phyloP scores from a whole-genome alignment of 2,113 vertebrate genomes.

The Cettia cetti region DNA sequence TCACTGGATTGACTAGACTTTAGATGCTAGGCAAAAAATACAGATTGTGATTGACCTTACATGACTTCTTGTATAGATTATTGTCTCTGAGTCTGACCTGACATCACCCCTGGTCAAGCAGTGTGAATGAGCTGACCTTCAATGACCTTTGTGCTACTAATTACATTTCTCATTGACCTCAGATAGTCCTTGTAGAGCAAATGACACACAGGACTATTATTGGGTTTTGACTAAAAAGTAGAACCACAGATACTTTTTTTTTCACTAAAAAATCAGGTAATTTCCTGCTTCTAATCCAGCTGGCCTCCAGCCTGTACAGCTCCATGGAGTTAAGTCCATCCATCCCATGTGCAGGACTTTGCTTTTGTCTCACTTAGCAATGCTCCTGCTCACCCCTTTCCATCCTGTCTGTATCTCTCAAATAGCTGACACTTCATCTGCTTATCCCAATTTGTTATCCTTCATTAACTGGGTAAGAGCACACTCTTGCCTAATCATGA shows the following conservation, averaged over 20 bases:
- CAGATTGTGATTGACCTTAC: not conserved
- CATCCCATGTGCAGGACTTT: not conserved
- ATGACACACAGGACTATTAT: not conserved
- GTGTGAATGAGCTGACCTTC: not conserved
- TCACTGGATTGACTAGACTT: not conserved
- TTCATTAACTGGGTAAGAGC: not conserved
- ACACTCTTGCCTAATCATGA: not conserved
- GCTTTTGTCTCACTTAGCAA: not conserved
- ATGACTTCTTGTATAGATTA: not conserved
- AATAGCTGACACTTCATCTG: not conserved
- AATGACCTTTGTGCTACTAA: not conserved
- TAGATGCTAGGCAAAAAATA: not conserved
- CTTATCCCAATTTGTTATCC: not conserved
- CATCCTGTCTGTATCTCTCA: not conserved
- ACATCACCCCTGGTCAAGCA: not conserved
- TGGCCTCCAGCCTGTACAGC: not conserved
- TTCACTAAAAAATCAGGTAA: not conserved
- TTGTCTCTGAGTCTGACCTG: not conserved
- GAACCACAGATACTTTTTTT: not conserved
- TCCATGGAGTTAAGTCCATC: not conserved
- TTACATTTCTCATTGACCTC: not conserved
- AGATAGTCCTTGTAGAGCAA: not conserved
- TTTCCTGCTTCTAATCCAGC: not conserved
- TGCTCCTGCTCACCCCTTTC: not conserved
- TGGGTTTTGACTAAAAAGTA: not conserved